Conservation (phyloP, 2,113 vertebrate species). For the Epinephelus cyanopodus region DNA sequence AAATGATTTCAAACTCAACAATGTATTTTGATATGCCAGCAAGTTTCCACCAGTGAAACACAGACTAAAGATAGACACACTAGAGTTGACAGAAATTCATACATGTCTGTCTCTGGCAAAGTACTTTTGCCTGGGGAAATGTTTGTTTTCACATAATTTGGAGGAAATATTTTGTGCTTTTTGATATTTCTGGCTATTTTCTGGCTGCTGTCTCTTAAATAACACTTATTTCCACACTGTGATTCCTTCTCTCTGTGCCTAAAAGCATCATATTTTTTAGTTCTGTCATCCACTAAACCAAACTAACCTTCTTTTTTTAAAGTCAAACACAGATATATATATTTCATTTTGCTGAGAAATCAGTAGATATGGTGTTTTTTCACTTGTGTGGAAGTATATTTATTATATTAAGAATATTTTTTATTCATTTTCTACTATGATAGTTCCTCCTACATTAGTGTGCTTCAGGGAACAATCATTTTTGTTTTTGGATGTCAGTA, state of each 20-base stretch:
- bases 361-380: background rate
- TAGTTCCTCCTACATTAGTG: background rate
- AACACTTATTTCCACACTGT: background rate
- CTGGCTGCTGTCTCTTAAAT: background rate
- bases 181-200: conserved; percentile 13
- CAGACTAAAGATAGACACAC: conserved; percentile 20
- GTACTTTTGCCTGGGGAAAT: conserved; percentile 11
- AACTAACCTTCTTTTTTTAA: background rate
- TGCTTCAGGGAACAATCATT: too few species aligned
- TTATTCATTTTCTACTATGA: background rate
- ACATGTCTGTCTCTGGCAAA: conserved; percentile 12
- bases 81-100: conserved; percentile 9
- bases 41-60: conserved; percentile 42
- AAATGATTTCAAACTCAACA: conserved; percentile 17
- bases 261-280: background rate
- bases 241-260: background rate
- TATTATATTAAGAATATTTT: background rate
- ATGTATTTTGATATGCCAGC: conserved; percentile 46
- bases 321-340: background rate
- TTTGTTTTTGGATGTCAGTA: too few species aligned
- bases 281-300: background rate
- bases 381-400: background rate
- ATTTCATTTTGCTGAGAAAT: background rate
- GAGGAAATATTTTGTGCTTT: background rate
- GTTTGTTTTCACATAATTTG: conserved; percentile 26